phyloP scores from a whole-genome alignment of 2,888 invertebrate genomes.

The Pachydiplax longipennis region DNA sequence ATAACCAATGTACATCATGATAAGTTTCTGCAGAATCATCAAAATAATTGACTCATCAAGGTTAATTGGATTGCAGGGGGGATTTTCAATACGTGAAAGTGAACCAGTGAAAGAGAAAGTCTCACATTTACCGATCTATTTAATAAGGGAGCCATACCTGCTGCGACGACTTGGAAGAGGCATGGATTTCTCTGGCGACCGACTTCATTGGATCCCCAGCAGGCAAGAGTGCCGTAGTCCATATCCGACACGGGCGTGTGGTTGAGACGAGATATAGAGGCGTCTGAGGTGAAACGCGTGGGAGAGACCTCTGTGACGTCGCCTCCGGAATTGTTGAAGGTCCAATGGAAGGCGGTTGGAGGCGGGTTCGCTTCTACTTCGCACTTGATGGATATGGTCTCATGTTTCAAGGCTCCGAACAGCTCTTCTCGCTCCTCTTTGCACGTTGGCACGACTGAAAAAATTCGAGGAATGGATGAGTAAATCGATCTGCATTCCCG shows the following conservation, averaged over 20 bases:
- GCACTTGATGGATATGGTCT: conserved; percentile 84
- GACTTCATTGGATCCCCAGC: conserved; percentile 85
- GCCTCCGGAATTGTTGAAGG: conserved; percentile 71
- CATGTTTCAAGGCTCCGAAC: conserved; percentile 86
- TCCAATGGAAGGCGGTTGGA: conserved; percentile 86
- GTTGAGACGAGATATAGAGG: conserved; percentile 76
- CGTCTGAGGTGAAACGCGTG: conserved; percentile 65
- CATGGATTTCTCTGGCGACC: conserved; percentile 86
- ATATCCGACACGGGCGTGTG: conserved; percentile 87
- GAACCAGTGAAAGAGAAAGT: not conserved
- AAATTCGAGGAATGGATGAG: not conserved
- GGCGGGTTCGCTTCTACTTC: conserved; percentile 91
- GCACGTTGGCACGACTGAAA: conserved; percentile 78
- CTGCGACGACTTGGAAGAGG: conserved; percentile 75
- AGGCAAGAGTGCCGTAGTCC: conserved; percentile 88
- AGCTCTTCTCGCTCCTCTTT: conserved; percentile 80
- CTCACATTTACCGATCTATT: not conserved
- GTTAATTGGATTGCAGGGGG: not conserved
- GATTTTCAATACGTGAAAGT: not conserved
- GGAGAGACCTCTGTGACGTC: conserved; percentile 51
- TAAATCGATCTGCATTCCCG: too few species aligned
- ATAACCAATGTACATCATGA: too few species aligned
- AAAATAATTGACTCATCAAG: too few species aligned
- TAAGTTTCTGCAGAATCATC: too few species aligned
- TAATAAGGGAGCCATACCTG: conserved; percentile 53